A percentile compares a stretch with the other conserved stretches of the same genome.
These are phyloP conservation scores for Sander lucioperca DNA, from an alignment of 2,113 vertebrate species.

Conservation along the genomic window DNA sequence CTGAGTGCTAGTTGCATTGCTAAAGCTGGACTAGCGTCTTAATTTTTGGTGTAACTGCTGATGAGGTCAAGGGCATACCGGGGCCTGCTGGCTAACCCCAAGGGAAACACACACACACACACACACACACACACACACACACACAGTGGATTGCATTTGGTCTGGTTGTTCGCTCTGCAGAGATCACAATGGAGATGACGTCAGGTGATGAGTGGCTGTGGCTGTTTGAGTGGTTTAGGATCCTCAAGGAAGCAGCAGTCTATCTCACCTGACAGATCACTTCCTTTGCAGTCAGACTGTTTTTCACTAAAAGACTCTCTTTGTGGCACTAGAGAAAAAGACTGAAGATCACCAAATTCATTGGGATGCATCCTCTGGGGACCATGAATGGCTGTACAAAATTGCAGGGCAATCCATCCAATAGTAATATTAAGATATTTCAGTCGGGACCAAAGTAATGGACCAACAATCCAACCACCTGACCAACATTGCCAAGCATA, in stretches of 20 bases:
- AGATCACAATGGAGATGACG: slow-evolving; percentile 38
- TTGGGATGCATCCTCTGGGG: not conserved
- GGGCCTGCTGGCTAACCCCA: not conserved
- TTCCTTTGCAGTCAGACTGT: slow-evolving; percentile 24
- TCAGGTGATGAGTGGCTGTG: slow-evolving; percentile 24
- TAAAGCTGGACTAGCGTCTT: no score
- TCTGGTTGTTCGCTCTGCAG: slow-evolving; percentile 16
- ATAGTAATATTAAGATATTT: not conserved
- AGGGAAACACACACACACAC: slow-evolving; percentile 6
- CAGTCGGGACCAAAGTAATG: not conserved
- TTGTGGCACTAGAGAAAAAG: not conserved
- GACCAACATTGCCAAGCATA: not conserved
- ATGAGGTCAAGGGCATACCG: slow-evolving; percentile 41
- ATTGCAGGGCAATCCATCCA: not conserved
- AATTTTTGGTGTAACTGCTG: not conserved
- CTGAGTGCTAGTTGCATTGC: no score
- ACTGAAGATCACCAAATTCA: not conserved
- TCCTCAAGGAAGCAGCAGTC: slow-evolving; percentile 26
- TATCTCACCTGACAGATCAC: slow-evolving; percentile 39
- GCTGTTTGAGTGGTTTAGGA: slow-evolving; percentile 38
- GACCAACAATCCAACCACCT: not conserved
- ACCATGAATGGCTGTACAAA: not conserved
- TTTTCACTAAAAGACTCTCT: not conserved
- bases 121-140: slow-evolving; percentile 1
- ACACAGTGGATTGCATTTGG: slow-evolving; percentile 7